phyloP scores from a whole-genome alignment of 2,113 vertebrate species.

The Chamaea fasciata region DNA sequence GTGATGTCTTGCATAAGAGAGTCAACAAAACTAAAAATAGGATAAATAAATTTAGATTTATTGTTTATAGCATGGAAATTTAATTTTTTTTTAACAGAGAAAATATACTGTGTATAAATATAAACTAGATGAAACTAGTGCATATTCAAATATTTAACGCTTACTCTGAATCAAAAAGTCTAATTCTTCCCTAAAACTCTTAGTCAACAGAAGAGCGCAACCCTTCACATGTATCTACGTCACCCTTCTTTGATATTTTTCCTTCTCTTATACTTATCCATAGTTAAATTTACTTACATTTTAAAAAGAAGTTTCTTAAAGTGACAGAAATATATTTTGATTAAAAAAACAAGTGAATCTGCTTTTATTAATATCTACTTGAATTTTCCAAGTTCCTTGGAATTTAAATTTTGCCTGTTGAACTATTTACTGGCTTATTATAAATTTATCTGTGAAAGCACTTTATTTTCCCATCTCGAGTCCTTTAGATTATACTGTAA shows the following conservation, averaged over 20 bases:
- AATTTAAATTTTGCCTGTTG: background rate
- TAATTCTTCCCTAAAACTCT: background rate
- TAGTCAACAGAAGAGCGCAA: background rate
- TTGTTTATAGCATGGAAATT: background rate
- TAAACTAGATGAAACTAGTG: background rate
- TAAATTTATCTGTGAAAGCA: background rate
- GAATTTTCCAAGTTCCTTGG: background rate
- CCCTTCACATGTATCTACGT: background rate
- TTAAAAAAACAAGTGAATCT: fast-evolving
- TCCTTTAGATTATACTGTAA: background rate
- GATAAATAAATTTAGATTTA: background rate
- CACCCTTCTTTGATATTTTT: background rate
- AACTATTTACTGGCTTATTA: background rate
- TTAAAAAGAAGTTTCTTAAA: background rate
- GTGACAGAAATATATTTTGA: background rate
- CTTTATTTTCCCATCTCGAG: background rate
- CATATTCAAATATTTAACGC: background rate
- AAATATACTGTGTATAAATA: background rate
- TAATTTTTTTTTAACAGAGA: background rate
- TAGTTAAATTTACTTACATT: background rate
- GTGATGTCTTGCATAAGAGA: background rate
- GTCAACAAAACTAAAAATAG: background rate
- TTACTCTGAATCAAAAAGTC: background rate
- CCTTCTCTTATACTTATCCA: background rate
- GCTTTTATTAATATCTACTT: background rate